Conservation (phyloP, 92 coral and sea anemone genomes). For the Anthopleura xanthogrammica region DNA sequence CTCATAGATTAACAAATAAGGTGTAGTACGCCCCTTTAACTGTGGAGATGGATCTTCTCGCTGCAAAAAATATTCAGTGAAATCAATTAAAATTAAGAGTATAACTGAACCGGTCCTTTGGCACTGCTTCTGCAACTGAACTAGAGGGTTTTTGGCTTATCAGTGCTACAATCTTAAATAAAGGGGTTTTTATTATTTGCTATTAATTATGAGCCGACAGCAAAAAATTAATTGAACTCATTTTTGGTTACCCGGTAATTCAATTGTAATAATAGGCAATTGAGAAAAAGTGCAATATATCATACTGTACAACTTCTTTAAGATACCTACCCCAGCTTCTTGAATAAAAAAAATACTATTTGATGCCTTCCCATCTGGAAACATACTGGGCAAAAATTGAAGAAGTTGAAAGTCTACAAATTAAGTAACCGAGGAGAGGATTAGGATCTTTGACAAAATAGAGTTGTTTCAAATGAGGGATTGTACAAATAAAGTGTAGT, state of each 20-base stretch:
- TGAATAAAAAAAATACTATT: slow-evolving; percentile 3
- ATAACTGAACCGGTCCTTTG: background rate
- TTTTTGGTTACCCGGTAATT: background rate
- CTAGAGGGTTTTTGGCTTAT: too few relatives aligned
- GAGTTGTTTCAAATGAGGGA: background rate
- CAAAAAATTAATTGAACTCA: background rate
- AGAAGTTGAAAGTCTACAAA: slow-evolving; percentile 14
- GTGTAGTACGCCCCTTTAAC: background rate
- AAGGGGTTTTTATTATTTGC: too few relatives aligned
- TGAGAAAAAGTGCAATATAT: background rate
- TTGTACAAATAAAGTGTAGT: background rate
- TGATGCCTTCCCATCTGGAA: background rate
- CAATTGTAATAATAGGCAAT: background rate
- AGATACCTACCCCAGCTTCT: slow-evolving; percentile 9
- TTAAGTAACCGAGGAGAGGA: background rate
- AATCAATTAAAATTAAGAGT: background rate
- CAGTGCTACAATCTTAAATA: too few relatives aligned
- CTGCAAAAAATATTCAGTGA: background rate
- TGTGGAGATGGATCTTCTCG: background rate
- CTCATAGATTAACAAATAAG: slow-evolving; percentile 1
- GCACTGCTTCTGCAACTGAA: background rate
- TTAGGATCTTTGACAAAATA: background rate
- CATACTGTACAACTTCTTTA: background rate
- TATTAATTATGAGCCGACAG: too few relatives aligned
- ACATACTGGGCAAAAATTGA: background rate